Evolutionary conservation across 2,797 vertebrate genomes (phyloP).

Genomic region (Meriones psammophilus): DNA sequence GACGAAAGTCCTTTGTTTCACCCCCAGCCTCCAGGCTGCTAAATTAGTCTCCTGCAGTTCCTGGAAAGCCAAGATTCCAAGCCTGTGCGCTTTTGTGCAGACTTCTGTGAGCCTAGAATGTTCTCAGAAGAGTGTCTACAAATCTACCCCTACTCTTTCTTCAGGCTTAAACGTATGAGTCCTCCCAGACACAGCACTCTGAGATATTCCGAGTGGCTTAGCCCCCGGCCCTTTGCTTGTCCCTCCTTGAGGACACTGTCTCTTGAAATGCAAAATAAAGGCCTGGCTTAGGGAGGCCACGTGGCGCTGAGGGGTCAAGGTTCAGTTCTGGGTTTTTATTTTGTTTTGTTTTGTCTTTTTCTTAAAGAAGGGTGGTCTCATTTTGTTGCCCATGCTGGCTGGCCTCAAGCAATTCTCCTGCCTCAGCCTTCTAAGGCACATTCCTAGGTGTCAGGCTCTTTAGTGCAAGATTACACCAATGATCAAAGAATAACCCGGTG

Average conservation of each 20-base stretch:
- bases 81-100: not conserved
- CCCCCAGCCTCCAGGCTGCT: not conserved
- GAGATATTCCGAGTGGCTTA: not conserved
- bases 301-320: not conserved
- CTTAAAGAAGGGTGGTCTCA: not conserved
- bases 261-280: not conserved
- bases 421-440: not conserved
- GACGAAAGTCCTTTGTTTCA: not conserved
- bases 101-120: not conserved
- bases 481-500: not conserved
- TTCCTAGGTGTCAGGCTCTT: not conserved
- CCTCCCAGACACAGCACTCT: not conserved
- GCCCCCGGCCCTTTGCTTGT: no score
- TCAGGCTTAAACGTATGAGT: not conserved
- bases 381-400: not conserved
- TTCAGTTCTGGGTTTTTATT: not conserved
- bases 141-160: slow-evolving; percentile 20
- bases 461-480: not conserved
- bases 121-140: not conserved
- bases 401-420: not conserved
- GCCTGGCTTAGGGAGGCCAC: not conserved
- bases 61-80: not conserved
- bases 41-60: slow-evolving; percentile 25
- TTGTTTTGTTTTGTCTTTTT: not conserved
- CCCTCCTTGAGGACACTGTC: not conserved